These are phyloP conservation scores for Phalacrocorax pelagicus DNA, from an alignment of 2,113 vertebrate genomes.

Conservation along the genomic window DNA sequence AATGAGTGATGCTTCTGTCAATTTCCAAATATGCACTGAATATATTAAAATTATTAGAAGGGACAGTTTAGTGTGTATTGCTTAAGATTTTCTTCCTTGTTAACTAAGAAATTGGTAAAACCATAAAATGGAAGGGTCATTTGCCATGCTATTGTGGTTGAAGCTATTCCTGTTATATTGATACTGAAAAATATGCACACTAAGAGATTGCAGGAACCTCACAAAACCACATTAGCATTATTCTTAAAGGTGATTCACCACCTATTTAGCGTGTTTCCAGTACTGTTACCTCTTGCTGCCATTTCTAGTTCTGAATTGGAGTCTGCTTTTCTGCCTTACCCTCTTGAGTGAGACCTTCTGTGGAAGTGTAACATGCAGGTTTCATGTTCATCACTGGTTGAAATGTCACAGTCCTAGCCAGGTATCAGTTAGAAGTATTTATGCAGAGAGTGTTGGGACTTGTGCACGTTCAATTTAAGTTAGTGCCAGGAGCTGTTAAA, in stretches of 20 bases:
- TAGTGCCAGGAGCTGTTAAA: not conserved
- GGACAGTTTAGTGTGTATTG: not conserved
- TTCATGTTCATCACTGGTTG: not conserved
- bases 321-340: not conserved
- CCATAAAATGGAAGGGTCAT: not conserved
- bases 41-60: not conserved
- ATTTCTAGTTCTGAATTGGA: not conserved
- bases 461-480: not conserved
- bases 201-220: not conserved
- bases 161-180: not conserved
- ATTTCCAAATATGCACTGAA: not conserved
- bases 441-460: not conserved
- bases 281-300: not conserved
- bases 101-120: not conserved
- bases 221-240: not conserved
- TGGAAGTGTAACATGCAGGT: not conserved
- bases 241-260: not conserved
- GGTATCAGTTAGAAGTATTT: not conserved
- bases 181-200: not conserved
- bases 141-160: not conserved
- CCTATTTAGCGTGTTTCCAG: not conserved
- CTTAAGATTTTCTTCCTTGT: not conserved
- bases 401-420: not conserved
- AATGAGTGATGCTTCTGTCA: not conserved
- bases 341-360: not conserved